Evolutionary conservation across 2,113 vertebrate genomes (phyloP).

Genomic region (Cavia aperea): DNA sequence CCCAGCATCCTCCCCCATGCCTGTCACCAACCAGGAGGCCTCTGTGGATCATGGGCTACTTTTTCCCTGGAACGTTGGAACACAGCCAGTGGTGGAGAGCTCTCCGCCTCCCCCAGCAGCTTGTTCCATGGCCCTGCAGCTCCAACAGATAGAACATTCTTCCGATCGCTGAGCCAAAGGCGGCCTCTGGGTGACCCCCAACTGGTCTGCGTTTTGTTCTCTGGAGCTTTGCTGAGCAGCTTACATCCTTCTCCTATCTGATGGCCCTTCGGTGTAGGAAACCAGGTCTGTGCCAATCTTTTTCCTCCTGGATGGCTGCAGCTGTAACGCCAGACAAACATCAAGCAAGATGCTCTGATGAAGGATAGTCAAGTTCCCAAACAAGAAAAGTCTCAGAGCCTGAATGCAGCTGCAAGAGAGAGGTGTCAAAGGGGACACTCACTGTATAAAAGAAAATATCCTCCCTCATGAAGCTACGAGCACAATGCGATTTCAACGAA

Average conservation of each 20-base stretch:
- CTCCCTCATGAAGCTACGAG: neutral
- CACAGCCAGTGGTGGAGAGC: neutral
- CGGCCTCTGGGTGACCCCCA: neutral
- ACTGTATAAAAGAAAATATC: neutral
- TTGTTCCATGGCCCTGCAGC: neutral
- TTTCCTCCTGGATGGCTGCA: neutral
- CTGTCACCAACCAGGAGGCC: neutral
- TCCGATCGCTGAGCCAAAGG: constrained; percentile 4
- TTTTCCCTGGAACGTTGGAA: neutral
- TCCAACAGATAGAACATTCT: constrained; percentile 27
- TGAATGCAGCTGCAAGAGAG: neutral
- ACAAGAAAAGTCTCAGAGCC: neutral
- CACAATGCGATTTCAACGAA: neutral
- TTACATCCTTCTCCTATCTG: neutral
- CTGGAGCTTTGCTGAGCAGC: neutral
- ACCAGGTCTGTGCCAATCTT: too few species aligned
- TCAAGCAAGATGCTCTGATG: neutral
- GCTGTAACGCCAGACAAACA: neutral
- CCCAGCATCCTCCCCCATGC: neutral
- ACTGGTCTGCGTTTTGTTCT: neutral
- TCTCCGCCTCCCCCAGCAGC: neutral
- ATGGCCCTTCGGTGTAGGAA: neutral
- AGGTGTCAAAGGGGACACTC: neutral
- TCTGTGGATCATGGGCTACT: neutral
- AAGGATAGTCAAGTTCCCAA: neutral